phyloP scores from a whole-genome alignment of 2,797 vertebrate genomes.

The Pangasius djambal region DNA sequence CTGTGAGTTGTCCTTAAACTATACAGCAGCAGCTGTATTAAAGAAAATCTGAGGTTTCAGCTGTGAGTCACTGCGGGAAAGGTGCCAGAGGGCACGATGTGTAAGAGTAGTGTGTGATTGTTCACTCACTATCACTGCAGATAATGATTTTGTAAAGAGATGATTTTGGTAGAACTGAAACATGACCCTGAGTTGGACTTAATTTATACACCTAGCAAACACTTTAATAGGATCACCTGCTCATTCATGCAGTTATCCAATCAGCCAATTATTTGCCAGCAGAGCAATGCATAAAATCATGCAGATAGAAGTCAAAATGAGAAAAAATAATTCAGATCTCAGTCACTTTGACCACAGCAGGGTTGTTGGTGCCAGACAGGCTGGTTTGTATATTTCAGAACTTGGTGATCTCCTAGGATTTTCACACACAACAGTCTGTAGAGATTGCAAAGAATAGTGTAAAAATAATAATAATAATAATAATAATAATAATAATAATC shows the following conservation, averaged over 20 bases:
- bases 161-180: neutral
- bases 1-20: conserved; percentile 76
- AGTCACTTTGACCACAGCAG: neutral
- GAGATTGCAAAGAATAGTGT: neutral
- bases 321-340: neutral
- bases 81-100: neutral
- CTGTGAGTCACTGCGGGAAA: neutral
- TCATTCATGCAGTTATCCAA: neutral
- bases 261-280: neutral
- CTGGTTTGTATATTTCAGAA: neutral
- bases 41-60: neutral
- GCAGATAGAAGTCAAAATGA: neutral
- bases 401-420: neutral
- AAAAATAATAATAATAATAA: neutral
- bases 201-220: neutral
- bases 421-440: neutral
- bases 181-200: neutral
- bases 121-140: neutral
- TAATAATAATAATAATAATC: neutral
- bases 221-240: neutral
- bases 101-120: neutral
- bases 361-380: neutral
- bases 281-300: neutral
- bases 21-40: neutral
- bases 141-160: neutral